These are phyloP conservation scores for Thereuonema tuberculata DNA, from an alignment of 1,140 invertebrate species.

Conservation along the genomic window DNA sequence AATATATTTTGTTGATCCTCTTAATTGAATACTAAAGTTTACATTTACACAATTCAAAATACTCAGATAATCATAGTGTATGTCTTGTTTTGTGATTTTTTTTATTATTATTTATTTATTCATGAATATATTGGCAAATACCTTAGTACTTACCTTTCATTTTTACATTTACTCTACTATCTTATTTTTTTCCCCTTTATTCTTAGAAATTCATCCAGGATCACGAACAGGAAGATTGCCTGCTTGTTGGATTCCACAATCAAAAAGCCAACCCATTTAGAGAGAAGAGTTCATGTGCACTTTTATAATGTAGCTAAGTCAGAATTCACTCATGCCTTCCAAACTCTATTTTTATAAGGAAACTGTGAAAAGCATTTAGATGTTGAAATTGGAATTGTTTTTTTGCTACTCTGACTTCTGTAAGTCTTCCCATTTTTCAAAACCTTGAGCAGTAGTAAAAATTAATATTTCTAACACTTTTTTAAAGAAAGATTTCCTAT, in stretches of 20 bases:
- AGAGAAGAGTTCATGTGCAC: slow-evolving; percentile 80
- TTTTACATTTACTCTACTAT: too few species aligned
- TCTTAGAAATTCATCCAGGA: slow-evolving; percentile 66
- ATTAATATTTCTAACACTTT: too few species aligned
- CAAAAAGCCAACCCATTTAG: slow-evolving; percentile 96
- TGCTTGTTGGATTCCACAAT: slow-evolving; percentile 87
- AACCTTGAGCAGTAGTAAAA: too few species aligned
- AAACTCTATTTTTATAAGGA: too few species aligned
- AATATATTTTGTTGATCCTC: too few species aligned
- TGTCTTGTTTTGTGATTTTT: not conserved
- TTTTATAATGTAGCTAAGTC: not conserved
- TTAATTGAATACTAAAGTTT: not conserved
- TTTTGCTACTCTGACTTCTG: too few species aligned
- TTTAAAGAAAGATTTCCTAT: too few species aligned
- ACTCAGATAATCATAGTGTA: not conserved
- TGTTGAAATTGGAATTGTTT: too few species aligned
- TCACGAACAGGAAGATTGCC: slow-evolving; percentile 84
- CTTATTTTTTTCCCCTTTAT: not conserved
- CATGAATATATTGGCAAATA: not conserved
- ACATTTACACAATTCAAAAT: not conserved
- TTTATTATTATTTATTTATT: not conserved
- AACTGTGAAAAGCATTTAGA: too few species aligned
- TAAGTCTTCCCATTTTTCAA: too few species aligned
- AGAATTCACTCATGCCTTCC: too few species aligned
- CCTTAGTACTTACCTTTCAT: not conserved